Conservation (phyloP, 2,797 vertebrate genomes). For the Sebastes vulpes region DNA sequence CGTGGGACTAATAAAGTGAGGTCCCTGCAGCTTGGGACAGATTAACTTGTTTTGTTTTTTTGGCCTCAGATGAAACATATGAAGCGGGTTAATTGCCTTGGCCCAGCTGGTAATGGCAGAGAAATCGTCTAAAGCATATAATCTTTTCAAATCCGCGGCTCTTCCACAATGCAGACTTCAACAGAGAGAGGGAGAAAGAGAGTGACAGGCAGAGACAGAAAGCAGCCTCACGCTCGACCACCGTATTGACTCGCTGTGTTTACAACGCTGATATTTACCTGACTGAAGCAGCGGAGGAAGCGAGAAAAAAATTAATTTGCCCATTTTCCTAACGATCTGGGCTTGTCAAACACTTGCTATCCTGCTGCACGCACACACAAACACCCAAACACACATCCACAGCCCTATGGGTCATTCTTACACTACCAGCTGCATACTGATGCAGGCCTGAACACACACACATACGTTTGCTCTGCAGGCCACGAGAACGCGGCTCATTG, state of each 20-base stretch:
- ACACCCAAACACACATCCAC: neutral
- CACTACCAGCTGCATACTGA: constrained; percentile 29
- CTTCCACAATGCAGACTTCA: constrained; percentile 2
- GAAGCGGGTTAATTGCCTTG: constrained; percentile 75
- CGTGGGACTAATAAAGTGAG: constrained; percentile 52
- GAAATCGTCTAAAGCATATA: constrained; percentile 51
- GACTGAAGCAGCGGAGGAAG: constrained; percentile 14
- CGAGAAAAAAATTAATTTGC: constrained; percentile 16
- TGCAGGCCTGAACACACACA: neutral
- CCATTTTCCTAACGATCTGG: constrained; percentile 30
- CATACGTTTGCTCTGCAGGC: constrained; percentile 27
- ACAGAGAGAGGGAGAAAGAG: constrained; percentile 2
- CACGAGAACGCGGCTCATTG: constrained; percentile 44
- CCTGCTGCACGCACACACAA: constrained; percentile 5
- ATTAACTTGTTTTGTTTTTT: constrained; percentile 66
- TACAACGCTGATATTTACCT: constrained; percentile 39
- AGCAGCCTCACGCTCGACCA: neutral
- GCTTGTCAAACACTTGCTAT: constrained; percentile 30
- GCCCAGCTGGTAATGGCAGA: constrained; percentile 60
- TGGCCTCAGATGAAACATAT: constrained; percentile 60
- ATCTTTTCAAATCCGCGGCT: constrained; percentile 54
- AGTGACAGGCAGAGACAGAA: constrained; percentile 8
- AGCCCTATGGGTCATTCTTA: constrained; percentile 35
- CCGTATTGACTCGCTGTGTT: constrained; percentile 38
- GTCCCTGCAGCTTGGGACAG: constrained; percentile 47